These are phyloP conservation scores for Epinotia nisella DNA, from an alignment of 2,888 invertebrate species.

Conservation along the genomic window DNA sequence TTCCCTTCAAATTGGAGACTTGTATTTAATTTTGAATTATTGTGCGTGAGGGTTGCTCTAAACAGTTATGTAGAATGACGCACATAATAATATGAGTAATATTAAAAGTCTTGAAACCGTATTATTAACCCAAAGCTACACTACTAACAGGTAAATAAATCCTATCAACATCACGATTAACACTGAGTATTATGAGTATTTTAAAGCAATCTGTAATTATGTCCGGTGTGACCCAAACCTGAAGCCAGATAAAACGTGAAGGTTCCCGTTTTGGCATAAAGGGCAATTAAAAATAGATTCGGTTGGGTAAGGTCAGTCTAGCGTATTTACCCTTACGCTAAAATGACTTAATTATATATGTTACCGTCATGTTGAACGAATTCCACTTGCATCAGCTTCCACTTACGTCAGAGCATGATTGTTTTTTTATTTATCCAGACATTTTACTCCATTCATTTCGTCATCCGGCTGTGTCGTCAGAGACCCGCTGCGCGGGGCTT, in stretches of 20 bases:
- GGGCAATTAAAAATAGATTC: slow-evolving; percentile 34
- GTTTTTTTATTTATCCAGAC: no score
- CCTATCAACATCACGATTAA: neutral
- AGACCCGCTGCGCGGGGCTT: no score
- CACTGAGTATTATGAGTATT: neutral
- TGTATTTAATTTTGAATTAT: slow-evolving; percentile 21
- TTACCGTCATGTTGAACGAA: no score
- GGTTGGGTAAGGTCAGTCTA: slow-evolving; percentile 22
- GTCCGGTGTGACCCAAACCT: neutral
- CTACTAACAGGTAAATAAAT: neutral
- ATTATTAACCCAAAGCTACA: neutral
- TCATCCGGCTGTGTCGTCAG: no score
- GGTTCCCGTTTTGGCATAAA: slow-evolving; percentile 1
- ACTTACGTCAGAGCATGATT: no score
- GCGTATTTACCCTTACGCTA: slow-evolving; percentile 11
- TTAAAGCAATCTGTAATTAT: neutral
- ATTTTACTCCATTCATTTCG: no score
- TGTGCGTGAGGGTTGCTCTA: neutral
- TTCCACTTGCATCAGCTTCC: no score
- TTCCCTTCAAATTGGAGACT: slow-evolving; percentile 25
- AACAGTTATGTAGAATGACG: slow-evolving; percentile 8
- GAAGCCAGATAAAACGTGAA: slow-evolving; percentile 3
- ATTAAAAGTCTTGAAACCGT: neutral
- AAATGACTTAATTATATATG: neutral
- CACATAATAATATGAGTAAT: neutral